These are phyloP conservation scores for Rhea americana DNA, from an alignment of 2,113 vertebrate genomes.

Conservation along the genomic window DNA sequence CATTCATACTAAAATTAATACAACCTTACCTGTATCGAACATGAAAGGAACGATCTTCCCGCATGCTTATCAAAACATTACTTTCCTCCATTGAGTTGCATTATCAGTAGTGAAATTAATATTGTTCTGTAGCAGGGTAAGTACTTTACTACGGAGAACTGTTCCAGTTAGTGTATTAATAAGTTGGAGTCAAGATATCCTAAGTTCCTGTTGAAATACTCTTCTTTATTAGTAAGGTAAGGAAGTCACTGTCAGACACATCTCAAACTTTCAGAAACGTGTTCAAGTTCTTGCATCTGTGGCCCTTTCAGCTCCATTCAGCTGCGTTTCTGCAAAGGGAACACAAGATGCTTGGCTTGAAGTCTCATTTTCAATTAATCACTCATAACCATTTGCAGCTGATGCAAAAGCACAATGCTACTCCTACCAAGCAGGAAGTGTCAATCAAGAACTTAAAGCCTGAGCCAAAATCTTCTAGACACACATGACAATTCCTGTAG, in stretches of 20 bases:
- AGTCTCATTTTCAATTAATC: slow-evolving; percentile 79
- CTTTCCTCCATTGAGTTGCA: slow-evolving; percentile 88
- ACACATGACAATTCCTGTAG: slow-evolving; percentile 6
- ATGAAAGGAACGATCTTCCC: slow-evolving; percentile 87
- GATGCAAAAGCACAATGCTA: slow-evolving; percentile 59
- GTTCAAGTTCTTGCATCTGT: slow-evolving; percentile 73
- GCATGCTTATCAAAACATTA: slow-evolving; percentile 84
- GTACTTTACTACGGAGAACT: slow-evolving; percentile 28
- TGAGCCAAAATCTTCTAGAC: slow-evolving; percentile 7
- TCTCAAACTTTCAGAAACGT: slow-evolving; percentile 72
- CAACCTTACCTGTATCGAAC: slow-evolving; percentile 95
- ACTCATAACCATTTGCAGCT: slow-evolving; percentile 78
- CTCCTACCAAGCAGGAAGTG: slow-evolving; percentile 36
- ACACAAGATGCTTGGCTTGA: slow-evolving; percentile 91
- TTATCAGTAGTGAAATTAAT: slow-evolving; percentile 79
- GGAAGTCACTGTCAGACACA: slow-evolving; percentile 65
- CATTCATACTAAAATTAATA: not conserved
- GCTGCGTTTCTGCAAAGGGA: slow-evolving; percentile 89
- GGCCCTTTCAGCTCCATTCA: slow-evolving; percentile 79
- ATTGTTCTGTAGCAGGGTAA: slow-evolving; percentile 64
- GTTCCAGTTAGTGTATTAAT: slow-evolving; percentile 59
- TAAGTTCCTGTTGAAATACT: slow-evolving; percentile 62
- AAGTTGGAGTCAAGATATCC: slow-evolving; percentile 60
- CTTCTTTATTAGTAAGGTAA: slow-evolving; percentile 72
- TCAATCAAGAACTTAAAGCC: slow-evolving; percentile 8